These are phyloP conservation scores for Poecile montanus DNA, from an alignment of 2,797 vertebrate genomes.

Conservation along the genomic window DNA sequence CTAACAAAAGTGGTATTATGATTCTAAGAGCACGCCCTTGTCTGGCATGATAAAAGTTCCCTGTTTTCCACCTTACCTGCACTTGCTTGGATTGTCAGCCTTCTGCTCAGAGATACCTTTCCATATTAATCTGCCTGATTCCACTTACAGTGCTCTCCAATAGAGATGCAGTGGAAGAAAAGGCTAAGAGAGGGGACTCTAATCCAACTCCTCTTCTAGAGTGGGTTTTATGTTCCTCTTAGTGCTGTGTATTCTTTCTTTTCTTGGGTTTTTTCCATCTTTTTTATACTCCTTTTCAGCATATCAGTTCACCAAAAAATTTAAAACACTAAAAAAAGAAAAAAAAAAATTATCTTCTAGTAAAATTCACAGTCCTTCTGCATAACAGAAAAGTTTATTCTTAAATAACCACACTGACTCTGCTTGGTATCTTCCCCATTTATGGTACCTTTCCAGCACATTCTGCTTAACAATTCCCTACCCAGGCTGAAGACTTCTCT, in stretches of 20 bases:
- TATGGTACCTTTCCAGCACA: background rate
- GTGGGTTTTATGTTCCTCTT: background rate
- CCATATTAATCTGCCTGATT: background rate
- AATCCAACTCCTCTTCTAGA: background rate
- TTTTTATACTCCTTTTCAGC: background rate
- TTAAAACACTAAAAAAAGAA: no score
- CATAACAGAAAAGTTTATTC: background rate
- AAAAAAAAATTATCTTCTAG: background rate
- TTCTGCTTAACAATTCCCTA: background rate
- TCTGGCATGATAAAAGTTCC: background rate
- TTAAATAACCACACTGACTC: rapidly evolving
- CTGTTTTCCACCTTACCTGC: background rate
- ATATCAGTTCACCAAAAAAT: background rate
- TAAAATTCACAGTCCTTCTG: background rate
- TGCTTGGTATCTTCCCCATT: background rate
- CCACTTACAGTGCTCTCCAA: background rate
- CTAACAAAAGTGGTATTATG: background rate
- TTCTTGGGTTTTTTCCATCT: rapidly evolving
- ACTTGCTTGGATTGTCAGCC: background rate
- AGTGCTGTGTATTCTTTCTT: background rate
- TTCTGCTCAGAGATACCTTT: background rate
- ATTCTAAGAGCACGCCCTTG: background rate
- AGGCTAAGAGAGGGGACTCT: background rate
- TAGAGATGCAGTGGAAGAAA: background rate
- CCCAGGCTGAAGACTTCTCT: background rate